Conservation (phyloP, 2,888 invertebrate species). For the Caenorhabditis japonica region DNA sequence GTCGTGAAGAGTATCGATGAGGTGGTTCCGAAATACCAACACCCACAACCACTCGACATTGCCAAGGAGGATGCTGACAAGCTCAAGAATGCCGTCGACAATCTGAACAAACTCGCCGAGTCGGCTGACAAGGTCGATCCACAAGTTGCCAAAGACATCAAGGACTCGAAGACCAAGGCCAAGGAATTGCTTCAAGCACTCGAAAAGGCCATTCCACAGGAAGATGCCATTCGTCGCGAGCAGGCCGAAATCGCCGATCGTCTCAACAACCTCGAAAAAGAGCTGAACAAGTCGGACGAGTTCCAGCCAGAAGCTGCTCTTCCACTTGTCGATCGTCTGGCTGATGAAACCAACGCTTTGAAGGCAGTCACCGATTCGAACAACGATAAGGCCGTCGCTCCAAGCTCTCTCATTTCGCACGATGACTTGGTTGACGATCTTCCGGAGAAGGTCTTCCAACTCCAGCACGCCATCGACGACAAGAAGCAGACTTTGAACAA, state of each 20-base stretch:
- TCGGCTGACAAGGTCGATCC: slow-evolving; percentile 35
- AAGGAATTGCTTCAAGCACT: slow-evolving; percentile 47
- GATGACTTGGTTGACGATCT: slow-evolving; percentile 52
- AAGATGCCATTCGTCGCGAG: slow-evolving; percentile 37
- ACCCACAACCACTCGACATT: slow-evolving; percentile 46
- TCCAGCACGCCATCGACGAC: no score
- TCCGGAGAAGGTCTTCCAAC: slow-evolving; percentile 1
- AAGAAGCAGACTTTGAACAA: no score
- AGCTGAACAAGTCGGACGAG: slow-evolving; percentile 32
- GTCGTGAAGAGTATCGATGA: slow-evolving; percentile 20
- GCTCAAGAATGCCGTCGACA: slow-evolving; percentile 38
- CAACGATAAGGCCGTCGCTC: slow-evolving; percentile 36
- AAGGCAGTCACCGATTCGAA: slow-evolving; percentile 36
- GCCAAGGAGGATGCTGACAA: slow-evolving; percentile 40
- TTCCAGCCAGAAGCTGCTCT: slow-evolving; percentile 43
- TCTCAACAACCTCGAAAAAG: slow-evolving; percentile 29
- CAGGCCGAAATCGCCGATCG: slow-evolving; percentile 32
- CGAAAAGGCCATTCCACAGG: slow-evolving; percentile 48
- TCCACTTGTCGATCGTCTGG: slow-evolving; percentile 48
- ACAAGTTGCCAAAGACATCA: slow-evolving; percentile 52
- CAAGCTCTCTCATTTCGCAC: slow-evolving; percentile 48
- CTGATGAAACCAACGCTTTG: slow-evolving; percentile 32
- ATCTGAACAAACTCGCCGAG: slow-evolving; percentile 31
- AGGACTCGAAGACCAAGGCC: slow-evolving; percentile 51
- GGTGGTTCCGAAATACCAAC: slow-evolving; percentile 37